These are phyloP conservation scores for Laupala kohalensis DNA, from an alignment of 1,140 invertebrate genomes.

Conservation along the genomic window DNA sequence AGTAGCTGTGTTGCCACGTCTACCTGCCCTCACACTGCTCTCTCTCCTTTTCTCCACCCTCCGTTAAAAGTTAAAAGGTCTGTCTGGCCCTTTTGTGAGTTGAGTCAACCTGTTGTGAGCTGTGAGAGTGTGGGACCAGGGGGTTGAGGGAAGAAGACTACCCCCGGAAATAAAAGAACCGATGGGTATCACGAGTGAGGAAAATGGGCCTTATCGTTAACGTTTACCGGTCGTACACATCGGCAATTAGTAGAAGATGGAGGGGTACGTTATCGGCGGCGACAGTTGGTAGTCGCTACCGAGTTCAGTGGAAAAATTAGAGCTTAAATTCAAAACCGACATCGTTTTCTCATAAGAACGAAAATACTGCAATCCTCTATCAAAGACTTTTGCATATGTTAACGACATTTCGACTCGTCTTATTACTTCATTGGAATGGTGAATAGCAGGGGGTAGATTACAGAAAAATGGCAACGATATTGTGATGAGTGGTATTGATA, in stretches of 20 bases:
- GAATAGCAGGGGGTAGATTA: too few species aligned
- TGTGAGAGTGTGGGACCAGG: neutral
- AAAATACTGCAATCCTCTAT: too few species aligned
- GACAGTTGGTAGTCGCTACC: neutral
- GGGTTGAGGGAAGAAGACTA: neutral
- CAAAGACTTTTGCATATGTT: too few species aligned
- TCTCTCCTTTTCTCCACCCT: too few species aligned
- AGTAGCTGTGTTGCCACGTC: neutral
- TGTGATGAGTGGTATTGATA: too few species aligned
- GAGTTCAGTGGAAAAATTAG: too few species aligned
- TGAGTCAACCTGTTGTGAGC: neutral
- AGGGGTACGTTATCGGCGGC: neutral
- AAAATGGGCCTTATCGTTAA: neutral
- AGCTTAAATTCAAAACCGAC: too few species aligned
- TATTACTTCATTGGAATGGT: too few species aligned
- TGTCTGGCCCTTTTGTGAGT: neutral
- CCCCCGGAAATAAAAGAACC: neutral
- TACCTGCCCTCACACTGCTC: neutral
- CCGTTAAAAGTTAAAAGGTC: neutral
- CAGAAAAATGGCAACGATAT: too few species aligned
- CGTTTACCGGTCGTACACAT: neutral
- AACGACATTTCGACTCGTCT: too few species aligned
- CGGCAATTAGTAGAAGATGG: neutral
- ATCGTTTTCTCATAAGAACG: too few species aligned
- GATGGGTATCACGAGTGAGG: neutral